Base-by-base conservation (phyloP, 1,140 invertebrate species). In the Pseudachorutes palmiensis region DNA sequence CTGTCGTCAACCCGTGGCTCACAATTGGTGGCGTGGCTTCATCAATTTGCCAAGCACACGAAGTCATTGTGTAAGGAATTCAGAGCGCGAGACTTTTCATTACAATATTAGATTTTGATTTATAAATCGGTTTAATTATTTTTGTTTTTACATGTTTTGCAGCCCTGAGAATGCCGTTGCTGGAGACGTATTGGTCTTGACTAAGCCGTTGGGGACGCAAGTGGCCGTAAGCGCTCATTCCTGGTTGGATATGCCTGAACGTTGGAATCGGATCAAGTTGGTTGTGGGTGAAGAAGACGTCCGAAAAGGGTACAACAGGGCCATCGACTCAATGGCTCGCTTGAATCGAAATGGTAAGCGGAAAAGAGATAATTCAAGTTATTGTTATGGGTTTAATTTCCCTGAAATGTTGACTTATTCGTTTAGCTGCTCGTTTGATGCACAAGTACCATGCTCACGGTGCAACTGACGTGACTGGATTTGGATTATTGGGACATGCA, bases 391-490 rank as follows among this genome's bases (percentile, higher is more conserved):
- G n/a, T n/a, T n/a, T n/a, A n/a, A n/a, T n/a, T n/a, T n/a, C n/a
- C n/a, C n/a, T n/a, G n/a, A n/a, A n/a, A n/a, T n/a, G n/a, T n/a
- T n/a, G n/a, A n/a, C n/a, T n/a, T n/a, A n/a, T n/a, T n/a, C n/a
- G n/a, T 80, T 32, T 68, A 88, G 93, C 92, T 74, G 92, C 94
- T 9, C 81, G 91, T 68, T 80, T 98, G 58, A 97, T 97, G 94
- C 94, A 97, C 79, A 97, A 97, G 77, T 97, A 97, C 77, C 96
- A 97, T 80, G 94, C 94, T 2, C 94, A 98, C 79, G 95, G 94
- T 32, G 93, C 94, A 2, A 98, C 96, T 31, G 95, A 98, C 79
- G 90, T 98, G 0, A 98, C 94, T 63, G 96, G 96, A 22, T 98
- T 98, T 80, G 96, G 96, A 41, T 80, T 98, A 0, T 79, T 98